Evolutionary conservation across 2,113 vertebrate genomes (phyloP).

Genomic region (Cyprinus carpio): DNA sequence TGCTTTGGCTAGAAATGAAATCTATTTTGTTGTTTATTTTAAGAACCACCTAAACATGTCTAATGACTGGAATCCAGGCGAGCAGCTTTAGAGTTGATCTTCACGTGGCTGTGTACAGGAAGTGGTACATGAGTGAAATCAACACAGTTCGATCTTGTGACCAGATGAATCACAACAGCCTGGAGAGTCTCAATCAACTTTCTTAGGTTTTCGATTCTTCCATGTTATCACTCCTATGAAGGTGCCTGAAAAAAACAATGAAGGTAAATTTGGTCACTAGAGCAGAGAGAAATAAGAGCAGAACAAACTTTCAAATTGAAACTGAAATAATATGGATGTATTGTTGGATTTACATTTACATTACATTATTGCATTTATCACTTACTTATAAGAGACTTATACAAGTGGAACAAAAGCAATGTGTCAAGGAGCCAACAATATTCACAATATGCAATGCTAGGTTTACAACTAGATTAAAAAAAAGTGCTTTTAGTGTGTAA

Average conservation of each 20-base stretch:
- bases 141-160: neutral
- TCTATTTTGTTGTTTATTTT: neutral
- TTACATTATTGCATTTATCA: too few relatives aligned
- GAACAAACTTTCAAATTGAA: too few relatives aligned
- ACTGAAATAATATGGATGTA: neutral
- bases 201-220: conserved; percentile 84
- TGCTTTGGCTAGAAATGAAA: neutral
- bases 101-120: neutral
- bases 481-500: too few relatives aligned
- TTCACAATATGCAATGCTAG: too few relatives aligned
- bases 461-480: too few relatives aligned
- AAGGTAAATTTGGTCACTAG: neutral
- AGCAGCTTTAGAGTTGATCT: neutral
- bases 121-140: neutral
- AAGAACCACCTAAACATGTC: neutral
- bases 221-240: conserved; percentile 83
- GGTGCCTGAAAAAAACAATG: conserved; percentile 71
- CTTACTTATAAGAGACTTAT: too few relatives aligned
- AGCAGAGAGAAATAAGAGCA: too few relatives aligned
- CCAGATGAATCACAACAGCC: neutral
- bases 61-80: neutral
- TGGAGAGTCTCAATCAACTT: conserved; percentile 74
- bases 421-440: too few relatives aligned
- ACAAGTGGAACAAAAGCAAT: too few relatives aligned
- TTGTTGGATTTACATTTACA: neutral